Evolutionary conservation across 2,113 vertebrate species (phyloP), one percentile per base, ranked within the genome.

Genomic region (Thamnaconus septentrionalis): DNA sequence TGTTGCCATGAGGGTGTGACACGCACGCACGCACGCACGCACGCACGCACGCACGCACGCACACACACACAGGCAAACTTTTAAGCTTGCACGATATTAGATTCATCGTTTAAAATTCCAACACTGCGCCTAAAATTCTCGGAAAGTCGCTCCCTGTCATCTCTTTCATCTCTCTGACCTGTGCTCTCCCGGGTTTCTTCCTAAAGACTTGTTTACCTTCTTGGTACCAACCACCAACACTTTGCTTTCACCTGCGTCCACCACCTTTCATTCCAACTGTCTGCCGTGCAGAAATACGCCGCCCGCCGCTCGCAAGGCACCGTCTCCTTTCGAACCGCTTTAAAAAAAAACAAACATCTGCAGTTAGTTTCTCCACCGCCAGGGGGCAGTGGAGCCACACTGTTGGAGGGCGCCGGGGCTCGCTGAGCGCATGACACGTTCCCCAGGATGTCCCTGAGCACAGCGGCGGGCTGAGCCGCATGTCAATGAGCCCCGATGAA

Each of bases 351-450:
- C n/a, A n/a, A 11, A 3, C 6, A 50, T 8, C 48, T 48, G 69
- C 41, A 51, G 56, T 77, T 50, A 4, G 4, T 51, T 53, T 56
- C 0, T 57, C 67, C 1, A 0, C 88, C 89, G 85, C 83, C 56
- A 83, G 89, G 83, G 84, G 87, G 83, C 87, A 88, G 87, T 83
- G 81, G 65, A 56, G 51, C 69, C 9, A 78, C 85, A 80, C 59
- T 45, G 54, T 71, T 61, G 18, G 69, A 10, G 9, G n/a, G 8
- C 57, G 70, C 60, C 49, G 44, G 54, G 59, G 56, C 68, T 64
- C 79, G 76, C 62, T 47, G 58, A 66, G 18, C 18, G 18, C 18
- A 31, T 31, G 18, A 31, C 18, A 31, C 18, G 18, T 57, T 61
- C 66, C 71, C 45, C 50, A 44, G 67, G 69, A 85, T 73, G 73